Percentiles rank a stretch among this genome's conserved stretches.
These are phyloP conservation scores for Drosophila virilis DNA, from an alignment of 1,140 invertebrate species.

Conservation along the genomic window DNA sequence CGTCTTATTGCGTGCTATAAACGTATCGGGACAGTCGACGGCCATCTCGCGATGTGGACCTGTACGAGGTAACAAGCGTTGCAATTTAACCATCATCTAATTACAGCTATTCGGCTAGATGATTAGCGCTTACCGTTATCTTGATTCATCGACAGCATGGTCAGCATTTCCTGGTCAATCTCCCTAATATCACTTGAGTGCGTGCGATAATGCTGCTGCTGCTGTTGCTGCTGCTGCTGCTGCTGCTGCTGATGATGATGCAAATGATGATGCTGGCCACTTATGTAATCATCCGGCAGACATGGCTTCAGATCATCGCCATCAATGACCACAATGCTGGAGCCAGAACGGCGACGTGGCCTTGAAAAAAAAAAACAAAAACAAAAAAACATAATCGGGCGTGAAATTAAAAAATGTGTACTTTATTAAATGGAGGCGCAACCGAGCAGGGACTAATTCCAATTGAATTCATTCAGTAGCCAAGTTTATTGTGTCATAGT, in stretches of 20 bases:
- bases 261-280: slow-evolving; percentile 67
- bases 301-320: slow-evolving; percentile 86
- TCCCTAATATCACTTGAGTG: slow-evolving; percentile 82
- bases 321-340: slow-evolving; percentile 89
- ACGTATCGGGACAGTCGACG: slow-evolving; percentile 98
- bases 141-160: slow-evolving; percentile 88
- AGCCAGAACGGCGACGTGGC: slow-evolving; percentile 88
- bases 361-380: slow-evolving; percentile 83
- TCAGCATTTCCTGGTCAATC: slow-evolving; percentile 88
- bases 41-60: slow-evolving; percentile 98
- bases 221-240: slow-evolving; percentile 55
- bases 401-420: background rate
- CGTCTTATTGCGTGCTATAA: slow-evolving; percentile 95
- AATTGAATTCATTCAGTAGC: background rate
- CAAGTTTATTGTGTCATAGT: background rate
- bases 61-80: slow-evolving; percentile 51
- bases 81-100: no score
- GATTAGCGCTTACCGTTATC: slow-evolving; percentile 86
- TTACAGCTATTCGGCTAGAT: no score
- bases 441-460: background rate
- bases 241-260: slow-evolving; percentile 58
- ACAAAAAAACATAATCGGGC: no score
- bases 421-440: background rate
- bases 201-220: slow-evolving; percentile 73
- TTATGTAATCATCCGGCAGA: slow-evolving; percentile 84